A percentile compares a stretch with the other conserved stretches of the same genome.
phyloP scores from a whole-genome alignment of 2,888 invertebrate species.

The Amaurobius ferox region DNA sequence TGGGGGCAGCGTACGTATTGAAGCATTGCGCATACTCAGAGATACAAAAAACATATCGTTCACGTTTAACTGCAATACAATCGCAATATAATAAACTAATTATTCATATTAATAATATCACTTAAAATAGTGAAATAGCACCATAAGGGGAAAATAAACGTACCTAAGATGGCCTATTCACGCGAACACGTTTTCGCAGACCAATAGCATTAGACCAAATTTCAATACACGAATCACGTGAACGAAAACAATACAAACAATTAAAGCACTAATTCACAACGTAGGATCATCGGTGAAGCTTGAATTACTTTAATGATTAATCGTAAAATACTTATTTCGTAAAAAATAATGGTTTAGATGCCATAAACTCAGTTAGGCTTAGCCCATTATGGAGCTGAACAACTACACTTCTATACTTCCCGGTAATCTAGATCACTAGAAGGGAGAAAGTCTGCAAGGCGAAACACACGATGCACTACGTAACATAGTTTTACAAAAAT shows the following conservation, averaged over 20 bases:
- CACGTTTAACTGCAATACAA: no score
- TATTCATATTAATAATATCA: no score
- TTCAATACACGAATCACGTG: conserved; percentile 52
- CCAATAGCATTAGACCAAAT: conserved; percentile 59
- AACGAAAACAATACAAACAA: conserved; percentile 21
- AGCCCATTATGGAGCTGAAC: conserved; percentile 66
- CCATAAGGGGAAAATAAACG: conserved; percentile 7
- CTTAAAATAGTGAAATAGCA: conserved; percentile 6
- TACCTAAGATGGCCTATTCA: conserved; percentile 58
- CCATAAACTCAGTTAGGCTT: conserved; percentile 48
- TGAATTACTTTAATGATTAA: background rate
- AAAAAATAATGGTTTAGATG: background rate
- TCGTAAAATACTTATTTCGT: background rate
- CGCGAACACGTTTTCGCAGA: conserved; percentile 67
- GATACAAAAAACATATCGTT: background rate
- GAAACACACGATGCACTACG: background rate
- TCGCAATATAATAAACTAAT: no score
- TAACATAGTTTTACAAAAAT: background rate
- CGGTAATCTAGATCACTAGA: conserved; percentile 69
- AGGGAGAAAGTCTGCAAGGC: conserved; percentile 11
- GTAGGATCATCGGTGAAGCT: background rate
- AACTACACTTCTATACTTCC: conserved; percentile 61
- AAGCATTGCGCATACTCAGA: conserved; percentile 56
- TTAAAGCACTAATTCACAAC: background rate
- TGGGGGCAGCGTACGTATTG: conserved; percentile 61